Evolutionary conservation across 2,888 invertebrate species (phyloP), one percentile per base, ranked within the genome.

Genomic region (Lasioglossum marginatum): DNA sequence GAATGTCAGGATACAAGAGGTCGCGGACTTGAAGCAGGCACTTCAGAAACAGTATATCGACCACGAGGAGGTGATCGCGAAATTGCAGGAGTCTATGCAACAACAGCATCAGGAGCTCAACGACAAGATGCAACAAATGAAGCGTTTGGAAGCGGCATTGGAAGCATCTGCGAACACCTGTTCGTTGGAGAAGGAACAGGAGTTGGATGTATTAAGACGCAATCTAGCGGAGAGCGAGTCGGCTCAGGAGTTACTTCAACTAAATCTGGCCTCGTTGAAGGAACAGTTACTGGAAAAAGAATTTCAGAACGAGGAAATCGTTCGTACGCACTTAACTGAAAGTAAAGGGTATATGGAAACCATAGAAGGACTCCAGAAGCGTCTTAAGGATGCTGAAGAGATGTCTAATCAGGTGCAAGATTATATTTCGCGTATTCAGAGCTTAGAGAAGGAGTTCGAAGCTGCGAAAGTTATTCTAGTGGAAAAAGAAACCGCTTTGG

Each of bases 381-480:
- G 66, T 27, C 43, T 91, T 16, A 63, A 45, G 3, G 75, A 80
- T 31, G 70, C 63, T 0, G 82, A 82, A 72, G 19, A 34, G 31
- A 66, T 19, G 1, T 72, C 70, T 0, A 14, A 4, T 14, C 63
- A 57, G 14, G 2, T 75, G 12, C 31, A 79, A 14, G 87, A 89
- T 4, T 77, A 52, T 4, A 12, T 12, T 1, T 45, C n/a, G 8
- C 81, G 60, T 37, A 66, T 87, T 34, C 48, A 77, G 4, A 76
- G 10, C 3, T 60, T 88, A 10, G 82, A 91, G 40, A 95, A 95
- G 87, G 95, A 95, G 88, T 92, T 96, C 31, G 95, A 95, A 79
- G 81, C 91, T 83, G 89, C 96, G 71, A 95, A 94, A 85, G 92
- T 93, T 10, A 66, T 52, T n/a, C 12, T 91, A 14, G 34, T 2